Percentiles rank a stretch among this genome's conserved stretches.
Evolutionary conservation across 2,888 invertebrate species (phyloP).

Genomic region (Athalia circularis): DNA sequence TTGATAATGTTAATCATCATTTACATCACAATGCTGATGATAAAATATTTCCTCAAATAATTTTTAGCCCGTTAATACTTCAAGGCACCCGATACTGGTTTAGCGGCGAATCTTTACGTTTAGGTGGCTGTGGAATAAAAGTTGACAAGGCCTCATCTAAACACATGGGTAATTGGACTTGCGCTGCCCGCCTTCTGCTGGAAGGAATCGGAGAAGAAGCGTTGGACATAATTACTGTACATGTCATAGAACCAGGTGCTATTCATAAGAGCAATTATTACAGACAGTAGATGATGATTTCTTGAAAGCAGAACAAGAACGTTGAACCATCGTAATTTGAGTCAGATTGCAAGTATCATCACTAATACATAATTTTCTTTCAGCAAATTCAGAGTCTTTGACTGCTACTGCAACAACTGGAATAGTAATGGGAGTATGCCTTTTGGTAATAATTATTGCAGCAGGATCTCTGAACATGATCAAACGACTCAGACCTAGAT

Average conservation of each 20-base stretch:
- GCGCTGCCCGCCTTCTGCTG: slow-evolving; percentile 66
- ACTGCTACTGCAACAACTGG: slow-evolving; percentile 47
- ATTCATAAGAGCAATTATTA: neutral
- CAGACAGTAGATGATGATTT: too few relatives aligned
- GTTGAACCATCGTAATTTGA: too few relatives aligned
- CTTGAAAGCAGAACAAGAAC: neutral
- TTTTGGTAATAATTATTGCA: slow-evolving; percentile 1
- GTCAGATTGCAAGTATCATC: neutral
- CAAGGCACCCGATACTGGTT: slow-evolving; percentile 74
- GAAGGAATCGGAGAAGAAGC: slow-evolving; percentile 31
- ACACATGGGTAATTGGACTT: slow-evolving; percentile 75
- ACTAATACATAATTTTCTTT: neutral
- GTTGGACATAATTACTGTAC: slow-evolving; percentile 45
- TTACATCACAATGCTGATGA: neutral
- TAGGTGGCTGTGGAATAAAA: slow-evolving; percentile 75
- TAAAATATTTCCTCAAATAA: neutral
- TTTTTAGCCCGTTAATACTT: slow-evolving; percentile 65
- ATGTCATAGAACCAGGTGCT: neutral
- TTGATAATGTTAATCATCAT: neutral
- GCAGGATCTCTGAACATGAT: slow-evolving; percentile 19
- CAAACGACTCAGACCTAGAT: neutral
- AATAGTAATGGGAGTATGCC: slow-evolving; percentile 38
- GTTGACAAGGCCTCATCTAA: slow-evolving; percentile 69
- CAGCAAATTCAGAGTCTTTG: slow-evolving; percentile 30
- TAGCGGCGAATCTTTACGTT: slow-evolving; percentile 70